These are phyloP conservation scores for Ditylenchus dipsaci DNA, from an alignment of 1,140 invertebrate genomes.

Conservation along the genomic window DNA sequence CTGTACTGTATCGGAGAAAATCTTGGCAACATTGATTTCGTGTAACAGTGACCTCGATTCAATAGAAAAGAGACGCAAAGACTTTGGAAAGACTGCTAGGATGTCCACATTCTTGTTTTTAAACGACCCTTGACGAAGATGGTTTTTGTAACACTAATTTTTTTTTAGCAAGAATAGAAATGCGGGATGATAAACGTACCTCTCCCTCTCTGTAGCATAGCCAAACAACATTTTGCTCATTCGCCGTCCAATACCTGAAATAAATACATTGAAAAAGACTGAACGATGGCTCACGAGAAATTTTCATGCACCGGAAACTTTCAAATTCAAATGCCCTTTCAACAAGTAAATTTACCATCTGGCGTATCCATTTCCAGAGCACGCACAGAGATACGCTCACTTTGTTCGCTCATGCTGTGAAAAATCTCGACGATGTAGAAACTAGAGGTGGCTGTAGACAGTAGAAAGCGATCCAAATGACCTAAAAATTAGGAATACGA, in stretches of 20 bases:
- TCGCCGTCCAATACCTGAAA: conserved; percentile 22
- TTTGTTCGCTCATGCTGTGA: conserved; percentile 13
- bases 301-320: too few relatives aligned
- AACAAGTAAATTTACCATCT: too few relatives aligned
- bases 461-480: conserved; percentile 30
- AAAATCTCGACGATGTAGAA: conserved; percentile 35
- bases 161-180: conserved; percentile 6
- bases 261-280: neutral
- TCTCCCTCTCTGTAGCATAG: conserved; percentile 4
- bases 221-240: conserved; percentile 30
- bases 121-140: conserved; percentile 10
- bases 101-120: conserved; percentile 13
- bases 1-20: conserved; percentile 8
- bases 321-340: too few relatives aligned
- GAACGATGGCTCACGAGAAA: too few relatives aligned
- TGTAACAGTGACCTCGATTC: neutral
- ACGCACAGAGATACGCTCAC: conserved; percentile 15
- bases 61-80: conserved; percentile 26
- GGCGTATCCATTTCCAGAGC: conserved; percentile 10
- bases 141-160: conserved; percentile 27
- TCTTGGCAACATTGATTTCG: conserved; percentile 23
- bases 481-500: too few relatives aligned
- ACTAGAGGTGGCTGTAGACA: conserved; percentile 33
- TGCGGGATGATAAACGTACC: conserved; percentile 9
- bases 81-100: conserved; percentile 20